phyloP scores from a whole-genome alignment of 2,113 vertebrate species.

The Eublepharis macularius region DNA sequence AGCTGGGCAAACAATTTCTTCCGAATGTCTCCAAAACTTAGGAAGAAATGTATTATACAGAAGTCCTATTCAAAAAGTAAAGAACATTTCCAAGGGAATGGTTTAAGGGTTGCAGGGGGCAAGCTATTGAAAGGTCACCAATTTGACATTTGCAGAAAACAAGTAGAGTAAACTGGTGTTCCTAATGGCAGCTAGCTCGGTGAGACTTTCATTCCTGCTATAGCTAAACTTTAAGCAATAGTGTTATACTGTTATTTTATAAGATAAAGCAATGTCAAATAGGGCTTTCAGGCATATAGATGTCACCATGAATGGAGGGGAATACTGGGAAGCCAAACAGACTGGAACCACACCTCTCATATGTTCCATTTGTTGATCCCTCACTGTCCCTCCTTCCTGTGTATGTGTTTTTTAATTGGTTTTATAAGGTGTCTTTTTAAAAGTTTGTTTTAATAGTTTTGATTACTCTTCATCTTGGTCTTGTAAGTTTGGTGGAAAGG shows the following conservation, averaged over 20 bases:
- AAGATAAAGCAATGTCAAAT: neutral
- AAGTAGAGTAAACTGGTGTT: neutral
- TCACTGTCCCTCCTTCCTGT: no score
- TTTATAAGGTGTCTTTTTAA: no score
- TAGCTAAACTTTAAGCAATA: neutral
- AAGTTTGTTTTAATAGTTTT: no score
- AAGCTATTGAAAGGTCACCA: neutral
- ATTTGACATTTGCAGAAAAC: neutral
- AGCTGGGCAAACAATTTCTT: neutral
- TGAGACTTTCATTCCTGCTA: neutral
- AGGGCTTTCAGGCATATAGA: neutral
- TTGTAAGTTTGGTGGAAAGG: no score
- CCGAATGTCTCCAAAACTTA: neutral
- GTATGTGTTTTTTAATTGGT: no score
- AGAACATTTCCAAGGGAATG: neutral
- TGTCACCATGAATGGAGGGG: neutral
- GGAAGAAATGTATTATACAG: neutral
- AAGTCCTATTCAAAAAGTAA: neutral
- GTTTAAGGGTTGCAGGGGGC: neutral
- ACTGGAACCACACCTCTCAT: no score
- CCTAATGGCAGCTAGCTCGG: neutral
- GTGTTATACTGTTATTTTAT: neutral
- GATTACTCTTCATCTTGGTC: no score
- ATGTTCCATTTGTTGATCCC: no score
- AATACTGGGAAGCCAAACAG: no score